A percentile compares a stretch with the other conserved stretches of the same genome.
These are phyloP conservation scores for Eustalomyia histrio DNA, from an alignment of 2,888 invertebrate genomes.

Conservation along the genomic window DNA sequence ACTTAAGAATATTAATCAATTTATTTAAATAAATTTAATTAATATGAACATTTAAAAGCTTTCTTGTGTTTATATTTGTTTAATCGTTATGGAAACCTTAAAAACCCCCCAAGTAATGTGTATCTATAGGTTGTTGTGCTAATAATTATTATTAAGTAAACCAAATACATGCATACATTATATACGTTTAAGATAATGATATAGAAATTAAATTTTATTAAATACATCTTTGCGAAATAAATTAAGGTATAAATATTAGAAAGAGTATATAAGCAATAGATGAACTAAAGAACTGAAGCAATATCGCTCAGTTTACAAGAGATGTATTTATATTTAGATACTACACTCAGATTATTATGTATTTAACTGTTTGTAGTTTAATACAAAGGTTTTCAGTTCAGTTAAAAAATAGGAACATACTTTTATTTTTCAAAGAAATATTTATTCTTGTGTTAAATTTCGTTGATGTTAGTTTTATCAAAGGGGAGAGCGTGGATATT, in stretches of 20 bases:
- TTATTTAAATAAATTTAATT: not conserved
- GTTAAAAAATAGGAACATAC: no score
- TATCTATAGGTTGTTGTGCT: not conserved
- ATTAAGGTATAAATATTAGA: not conserved
- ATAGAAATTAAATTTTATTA: not conserved
- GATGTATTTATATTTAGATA: no score
- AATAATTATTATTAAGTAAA: not conserved
- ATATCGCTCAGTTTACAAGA: no score
- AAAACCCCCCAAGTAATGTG: not conserved
- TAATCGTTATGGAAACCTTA: not conserved
- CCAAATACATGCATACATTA: not conserved
- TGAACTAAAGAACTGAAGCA: no score
- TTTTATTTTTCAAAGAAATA: no score
- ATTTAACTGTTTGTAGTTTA: no score
- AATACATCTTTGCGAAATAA: not conserved
- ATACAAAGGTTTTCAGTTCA: no score
- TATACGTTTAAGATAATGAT: not conserved
- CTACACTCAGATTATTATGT: no score
- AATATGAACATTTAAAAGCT: slow-evolving; percentile 4
- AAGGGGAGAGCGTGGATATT: no score
- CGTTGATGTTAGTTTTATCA: no score
- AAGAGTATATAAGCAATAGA: not conserved
- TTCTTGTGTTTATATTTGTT: not conserved
- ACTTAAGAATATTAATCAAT: not conserved
- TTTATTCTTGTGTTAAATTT: no score